phyloP scores from a whole-genome alignment of 1,140 invertebrate genomes.

The Polyergus mexicanus region DNA sequence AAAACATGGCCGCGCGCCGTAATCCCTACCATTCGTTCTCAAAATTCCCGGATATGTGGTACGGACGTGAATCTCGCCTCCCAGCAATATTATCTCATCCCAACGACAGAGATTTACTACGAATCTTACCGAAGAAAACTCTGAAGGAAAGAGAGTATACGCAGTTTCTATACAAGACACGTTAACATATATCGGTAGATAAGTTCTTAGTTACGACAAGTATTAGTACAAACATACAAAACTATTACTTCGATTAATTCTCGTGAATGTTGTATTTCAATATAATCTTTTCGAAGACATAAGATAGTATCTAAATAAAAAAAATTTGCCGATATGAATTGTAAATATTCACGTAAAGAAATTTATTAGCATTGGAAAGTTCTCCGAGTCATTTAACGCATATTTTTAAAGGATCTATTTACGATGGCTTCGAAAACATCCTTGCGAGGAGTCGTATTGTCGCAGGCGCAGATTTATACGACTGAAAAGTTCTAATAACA shows the following conservation, averaged over 20 bases:
- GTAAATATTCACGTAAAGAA: not conserved
- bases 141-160: not conserved
- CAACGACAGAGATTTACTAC: constrained; percentile 54
- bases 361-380: not conserved
- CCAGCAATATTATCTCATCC: constrained; percentile 59
- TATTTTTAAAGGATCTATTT: constrained; percentile 22
- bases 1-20: constrained; percentile 53
- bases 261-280: too few species aligned
- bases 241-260: too few species aligned
- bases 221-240: too few species aligned
- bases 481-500: constrained; percentile 64
- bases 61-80: constrained; percentile 49
- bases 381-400: not conserved
- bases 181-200: too few species aligned
- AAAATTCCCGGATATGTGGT: constrained; percentile 65
- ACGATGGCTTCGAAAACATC: not conserved
- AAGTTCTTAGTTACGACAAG: too few species aligned
- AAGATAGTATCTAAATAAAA: not conserved
- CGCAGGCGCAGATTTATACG: constrained; percentile 52
- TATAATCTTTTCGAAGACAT: too few species aligned
- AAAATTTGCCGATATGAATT: not conserved
- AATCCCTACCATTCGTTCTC: constrained; percentile 61
- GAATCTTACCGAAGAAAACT: constrained; percentile 32
- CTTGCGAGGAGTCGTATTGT: constrained; percentile 24
- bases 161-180: not conserved